These are phyloP conservation scores for Chironomus riparius DNA, from an alignment of 2,888 invertebrate genomes.

Conservation along the genomic window DNA sequence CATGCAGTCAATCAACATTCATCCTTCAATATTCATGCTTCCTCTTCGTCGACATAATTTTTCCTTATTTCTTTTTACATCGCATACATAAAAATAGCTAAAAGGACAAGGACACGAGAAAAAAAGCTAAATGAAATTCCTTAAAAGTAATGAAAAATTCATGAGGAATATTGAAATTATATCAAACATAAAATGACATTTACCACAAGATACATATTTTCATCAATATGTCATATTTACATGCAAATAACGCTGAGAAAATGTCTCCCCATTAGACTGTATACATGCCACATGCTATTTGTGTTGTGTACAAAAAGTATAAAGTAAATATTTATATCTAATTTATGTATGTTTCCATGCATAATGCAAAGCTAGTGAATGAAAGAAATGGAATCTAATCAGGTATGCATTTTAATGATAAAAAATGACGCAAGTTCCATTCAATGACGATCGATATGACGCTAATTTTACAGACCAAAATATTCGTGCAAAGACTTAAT, in stretches of 20 bases:
- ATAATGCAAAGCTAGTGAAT: neutral
- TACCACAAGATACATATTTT: conserved; percentile 6
- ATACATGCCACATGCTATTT: neutral
- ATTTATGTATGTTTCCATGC: neutral
- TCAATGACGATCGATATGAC: neutral
- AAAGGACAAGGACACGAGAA: no score
- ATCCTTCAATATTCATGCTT: no score
- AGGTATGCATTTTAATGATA: neutral
- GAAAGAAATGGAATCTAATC: neutral
- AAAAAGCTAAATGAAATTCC: neutral
- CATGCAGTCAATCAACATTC: no score
- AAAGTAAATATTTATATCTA: neutral
- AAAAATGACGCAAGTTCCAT: neutral
- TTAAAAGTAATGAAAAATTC: conserved; percentile 13
- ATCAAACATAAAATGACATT: conserved; percentile 2
- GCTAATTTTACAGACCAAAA: neutral
- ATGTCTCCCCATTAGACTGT: neutral
- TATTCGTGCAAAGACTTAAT: conserved; percentile 2
- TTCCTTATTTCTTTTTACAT: neutral
- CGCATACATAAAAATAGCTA: no score
- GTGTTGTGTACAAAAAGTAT: neutral
- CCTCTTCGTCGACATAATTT: neutral
- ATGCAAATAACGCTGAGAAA: conserved; percentile 4
- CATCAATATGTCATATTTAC: conserved; percentile 19
- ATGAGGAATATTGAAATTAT: conserved; percentile 22